Evolutionary conservation across 2,113 vertebrate genomes (phyloP).

Genomic region (Candoia aspera): DNA sequence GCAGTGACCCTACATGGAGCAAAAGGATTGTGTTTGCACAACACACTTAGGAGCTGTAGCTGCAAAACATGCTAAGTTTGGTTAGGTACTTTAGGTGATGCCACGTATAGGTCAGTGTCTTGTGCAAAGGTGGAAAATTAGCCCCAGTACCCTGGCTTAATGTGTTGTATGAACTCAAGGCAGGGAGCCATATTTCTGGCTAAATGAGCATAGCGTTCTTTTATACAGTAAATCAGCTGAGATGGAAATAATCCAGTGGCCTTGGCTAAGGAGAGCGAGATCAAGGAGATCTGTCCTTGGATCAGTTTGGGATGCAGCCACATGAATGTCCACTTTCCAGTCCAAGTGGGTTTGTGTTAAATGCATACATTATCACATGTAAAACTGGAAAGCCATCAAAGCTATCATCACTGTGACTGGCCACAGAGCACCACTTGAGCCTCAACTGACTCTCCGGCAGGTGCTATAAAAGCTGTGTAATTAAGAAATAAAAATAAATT

Average conservation of each 20-base stretch:
- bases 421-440: rapidly evolving
- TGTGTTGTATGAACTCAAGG: not conserved
- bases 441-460: not conserved
- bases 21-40: too few species aligned
- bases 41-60: too few species aligned
- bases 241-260: not conserved
- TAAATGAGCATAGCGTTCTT: not conserved
- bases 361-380: not conserved
- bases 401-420: not conserved
- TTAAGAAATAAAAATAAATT: constrained; percentile 35
- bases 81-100: too few species aligned
- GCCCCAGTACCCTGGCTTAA: not conserved
- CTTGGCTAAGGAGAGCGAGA: not conserved
- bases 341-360: not conserved
- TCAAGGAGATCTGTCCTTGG: rapidly evolving
- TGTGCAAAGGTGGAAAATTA: not conserved
- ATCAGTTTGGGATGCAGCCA: not conserved
- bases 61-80: too few species aligned
- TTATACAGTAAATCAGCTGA: not conserved
- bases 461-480: constrained; percentile 8
- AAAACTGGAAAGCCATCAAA: not conserved
- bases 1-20: too few species aligned
- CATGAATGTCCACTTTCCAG: not conserved
- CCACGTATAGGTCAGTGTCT: not conserved
- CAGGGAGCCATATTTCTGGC: not conserved